phyloP scores from a whole-genome alignment of 2,888 invertebrate genomes.

The Temnothorax unifasciatus region DNA sequence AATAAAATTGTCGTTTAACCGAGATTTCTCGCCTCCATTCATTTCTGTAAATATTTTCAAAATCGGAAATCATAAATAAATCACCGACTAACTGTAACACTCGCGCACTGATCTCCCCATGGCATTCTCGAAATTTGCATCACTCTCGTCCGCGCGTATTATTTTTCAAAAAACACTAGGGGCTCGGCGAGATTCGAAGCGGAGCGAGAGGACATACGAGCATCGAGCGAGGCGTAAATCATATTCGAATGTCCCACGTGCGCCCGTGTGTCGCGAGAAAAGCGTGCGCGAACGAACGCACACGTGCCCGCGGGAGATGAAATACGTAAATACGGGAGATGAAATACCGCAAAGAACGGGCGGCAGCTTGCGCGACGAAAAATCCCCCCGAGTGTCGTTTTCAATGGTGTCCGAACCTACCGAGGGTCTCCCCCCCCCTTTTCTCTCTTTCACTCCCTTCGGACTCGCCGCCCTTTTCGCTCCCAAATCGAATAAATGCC shows the following conservation, averaged over 20 bases:
- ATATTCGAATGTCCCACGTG: slow-evolving; percentile 83
- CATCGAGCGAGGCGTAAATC: slow-evolving; percentile 85
- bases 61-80: slow-evolving; percentile 27
- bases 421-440: slow-evolving; percentile 58
- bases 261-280: slow-evolving; percentile 59
- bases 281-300: slow-evolving; percentile 61
- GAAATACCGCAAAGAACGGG: slow-evolving; percentile 80
- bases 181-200: slow-evolving; percentile 15
- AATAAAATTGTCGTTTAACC: neutral
- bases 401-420: slow-evolving; percentile 73
- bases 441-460: neutral
- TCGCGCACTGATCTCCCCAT: slow-evolving; percentile 23
- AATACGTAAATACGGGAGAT: slow-evolving; percentile 79
- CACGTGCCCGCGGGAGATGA: slow-evolving; percentile 60
- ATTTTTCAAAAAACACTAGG: slow-evolving; percentile 31
- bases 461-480: slow-evolving; percentile 27
- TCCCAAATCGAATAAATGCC: slow-evolving; percentile 81
- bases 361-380: slow-evolving; percentile 58
- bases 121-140: slow-evolving; percentile 42
- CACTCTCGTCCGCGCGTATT: slow-evolving; percentile 14
- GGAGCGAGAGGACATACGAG: slow-evolving; percentile 79
- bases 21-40: neutral
- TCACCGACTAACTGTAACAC: neutral
- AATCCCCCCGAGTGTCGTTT: slow-evolving; percentile 81
- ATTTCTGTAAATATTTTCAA: neutral